These are phyloP conservation scores for Amaurobius ferox DNA, from an alignment of 2,888 invertebrate species.

Conservation along the genomic window DNA sequence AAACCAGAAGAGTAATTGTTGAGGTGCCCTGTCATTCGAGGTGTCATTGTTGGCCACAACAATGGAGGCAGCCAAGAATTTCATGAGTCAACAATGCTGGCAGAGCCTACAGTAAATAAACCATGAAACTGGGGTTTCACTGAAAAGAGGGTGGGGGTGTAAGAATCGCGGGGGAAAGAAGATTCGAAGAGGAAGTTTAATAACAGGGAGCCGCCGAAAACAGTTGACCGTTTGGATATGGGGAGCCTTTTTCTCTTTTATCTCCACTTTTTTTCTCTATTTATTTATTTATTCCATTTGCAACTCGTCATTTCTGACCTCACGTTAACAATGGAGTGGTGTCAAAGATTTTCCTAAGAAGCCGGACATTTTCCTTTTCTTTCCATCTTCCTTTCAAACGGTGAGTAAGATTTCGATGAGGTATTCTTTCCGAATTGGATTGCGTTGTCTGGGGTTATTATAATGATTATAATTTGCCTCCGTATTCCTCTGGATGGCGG, in stretches of 20 bases:
- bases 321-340: constrained; percentile 59
- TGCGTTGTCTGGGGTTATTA: constrained; percentile 52
- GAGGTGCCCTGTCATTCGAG: constrained; percentile 41
- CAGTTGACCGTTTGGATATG: constrained; percentile 63
- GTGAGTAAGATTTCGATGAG: constrained; percentile 39
- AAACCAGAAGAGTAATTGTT: constrained; percentile 57
- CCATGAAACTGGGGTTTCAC: constrained; percentile 30
- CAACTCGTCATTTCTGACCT: constrained; percentile 62
- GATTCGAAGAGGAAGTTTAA: constrained; percentile 15
- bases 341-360: constrained; percentile 63
- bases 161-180: not conserved
- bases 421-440: constrained; percentile 22
- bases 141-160: not conserved
- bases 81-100: constrained; percentile 49
- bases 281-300: constrained; percentile 26
- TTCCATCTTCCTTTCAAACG: not conserved
- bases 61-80: constrained; percentile 54
- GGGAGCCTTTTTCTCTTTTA: constrained; percentile 15
- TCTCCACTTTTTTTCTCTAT: constrained; percentile 1
- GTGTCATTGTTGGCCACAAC: constrained; percentile 57
- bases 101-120: constrained; percentile 51
- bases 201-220: constrained; percentile 67
- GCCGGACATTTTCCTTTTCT: constrained; percentile 34
- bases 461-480: constrained; percentile 49
- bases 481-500: not conserved